Conservation (phyloP, 2,113 vertebrate species). For the Microcebus ravelobensis region DNA sequence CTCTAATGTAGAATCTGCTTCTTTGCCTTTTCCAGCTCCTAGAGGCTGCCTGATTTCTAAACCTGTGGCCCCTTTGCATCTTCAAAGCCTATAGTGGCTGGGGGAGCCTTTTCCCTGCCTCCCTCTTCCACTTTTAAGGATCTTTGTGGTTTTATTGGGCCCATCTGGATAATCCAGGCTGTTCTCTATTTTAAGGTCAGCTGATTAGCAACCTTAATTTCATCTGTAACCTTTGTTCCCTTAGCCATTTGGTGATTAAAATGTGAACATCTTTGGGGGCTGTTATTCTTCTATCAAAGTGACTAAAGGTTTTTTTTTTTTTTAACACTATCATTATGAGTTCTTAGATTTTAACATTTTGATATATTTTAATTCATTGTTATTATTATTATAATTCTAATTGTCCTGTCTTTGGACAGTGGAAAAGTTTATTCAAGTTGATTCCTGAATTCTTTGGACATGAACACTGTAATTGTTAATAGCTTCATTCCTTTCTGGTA, state of each 20-base stretch:
- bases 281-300: not conserved
- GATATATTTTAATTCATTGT: not conserved
- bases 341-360: not conserved
- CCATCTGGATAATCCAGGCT: not conserved
- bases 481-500: not conserved
- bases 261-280: not conserved
- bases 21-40: not conserved
- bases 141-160: not conserved
- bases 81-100: not conserved
- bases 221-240: not conserved
- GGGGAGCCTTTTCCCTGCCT: not conserved
- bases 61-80: fast-evolving
- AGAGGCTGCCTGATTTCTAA: not conserved
- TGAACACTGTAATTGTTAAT: not conserved
- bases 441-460: not conserved
- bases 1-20: not conserved
- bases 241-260: not conserved
- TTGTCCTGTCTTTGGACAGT: not conserved
- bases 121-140: not conserved
- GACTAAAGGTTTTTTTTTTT: not conserved
- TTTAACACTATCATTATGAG: not conserved
- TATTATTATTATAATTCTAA: not conserved
- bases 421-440: not conserved
- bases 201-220: not conserved
- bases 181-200: not conserved